phyloP scores from a whole-genome alignment of 2,888 invertebrate genomes.

The Volucella inanis region DNA sequence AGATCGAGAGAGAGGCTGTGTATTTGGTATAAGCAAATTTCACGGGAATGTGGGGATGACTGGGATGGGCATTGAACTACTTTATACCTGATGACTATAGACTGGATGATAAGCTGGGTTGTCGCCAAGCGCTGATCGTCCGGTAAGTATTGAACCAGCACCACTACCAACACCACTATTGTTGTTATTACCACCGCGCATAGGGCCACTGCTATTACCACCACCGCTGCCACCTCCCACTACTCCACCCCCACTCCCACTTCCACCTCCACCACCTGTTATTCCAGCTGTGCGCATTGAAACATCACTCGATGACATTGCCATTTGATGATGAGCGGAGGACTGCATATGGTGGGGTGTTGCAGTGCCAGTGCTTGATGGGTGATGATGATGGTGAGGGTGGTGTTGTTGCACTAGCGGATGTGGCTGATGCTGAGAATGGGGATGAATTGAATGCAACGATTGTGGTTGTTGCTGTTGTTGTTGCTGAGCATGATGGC shows the following conservation, averaged over 20 bases:
- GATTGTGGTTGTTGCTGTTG: slow-evolving; percentile 67
- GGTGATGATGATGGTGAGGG: slow-evolving; percentile 73
- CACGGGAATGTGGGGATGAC: slow-evolving; percentile 11
- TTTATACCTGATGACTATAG: slow-evolving; percentile 82
- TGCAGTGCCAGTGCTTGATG: slow-evolving; percentile 63
- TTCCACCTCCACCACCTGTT: slow-evolving; percentile 45
- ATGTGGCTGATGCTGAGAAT: slow-evolving; percentile 76
- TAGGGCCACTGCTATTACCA: slow-evolving; percentile 40
- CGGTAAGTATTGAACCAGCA: slow-evolving; percentile 47
- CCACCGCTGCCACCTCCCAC: slow-evolving; percentile 23
- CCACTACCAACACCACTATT: slow-evolving; percentile 60
- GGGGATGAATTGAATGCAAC: slow-evolving; percentile 64
- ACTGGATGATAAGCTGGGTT: slow-evolving; percentile 77
- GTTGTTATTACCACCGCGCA: slow-evolving; percentile 77
- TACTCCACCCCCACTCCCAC: slow-evolving; percentile 28
- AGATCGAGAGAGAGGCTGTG: slow-evolving; percentile 66
- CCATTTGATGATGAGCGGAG: slow-evolving; percentile 59
- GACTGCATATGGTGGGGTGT: slow-evolving; percentile 74
- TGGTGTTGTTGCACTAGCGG: slow-evolving; percentile 75
- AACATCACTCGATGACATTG: slow-evolving; percentile 52
- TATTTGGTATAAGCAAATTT: slow-evolving; percentile 57
- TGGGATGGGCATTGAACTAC: slow-evolving; percentile 56
- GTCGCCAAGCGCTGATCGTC: slow-evolving; percentile 60
- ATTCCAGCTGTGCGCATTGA: slow-evolving; percentile 67
- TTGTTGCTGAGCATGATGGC: slow-evolving; percentile 72